Percentiles rank a stretch among this genome's conserved stretches.
Evolutionary conservation across 30 jellyfish, hydroid and myxozoan species (phyloP).

Genomic region (Mastigias papua): DNA sequence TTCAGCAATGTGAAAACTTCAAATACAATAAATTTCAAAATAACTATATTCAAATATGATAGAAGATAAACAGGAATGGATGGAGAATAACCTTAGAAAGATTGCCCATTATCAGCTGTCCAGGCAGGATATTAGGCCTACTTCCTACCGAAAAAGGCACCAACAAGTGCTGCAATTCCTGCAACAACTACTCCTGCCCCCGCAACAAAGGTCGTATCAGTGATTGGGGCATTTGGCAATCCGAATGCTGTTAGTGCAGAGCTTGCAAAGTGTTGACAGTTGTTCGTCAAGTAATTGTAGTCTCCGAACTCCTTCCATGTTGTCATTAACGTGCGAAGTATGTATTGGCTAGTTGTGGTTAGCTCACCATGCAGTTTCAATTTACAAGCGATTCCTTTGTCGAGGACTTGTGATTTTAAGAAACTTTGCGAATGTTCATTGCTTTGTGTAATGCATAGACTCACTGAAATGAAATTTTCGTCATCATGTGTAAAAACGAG

Average conservation of each 20-base stretch:
- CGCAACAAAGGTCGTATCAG: not conserved
- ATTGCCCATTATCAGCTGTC: too few relatives aligned
- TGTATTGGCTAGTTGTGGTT: not conserved
- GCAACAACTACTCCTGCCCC: not conserved
- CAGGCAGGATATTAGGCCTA: too few relatives aligned
- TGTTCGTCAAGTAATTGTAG: not conserved
- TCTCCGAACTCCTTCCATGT: not conserved
- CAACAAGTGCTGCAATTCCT: too few relatives aligned
- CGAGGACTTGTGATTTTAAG: not conserved
- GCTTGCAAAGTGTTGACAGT: not conserved
- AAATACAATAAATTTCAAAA: too few relatives aligned
- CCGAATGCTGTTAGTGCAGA: not conserved
- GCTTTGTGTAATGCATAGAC: not conserved
- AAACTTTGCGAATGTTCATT: not conserved
- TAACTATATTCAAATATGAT: too few relatives aligned
- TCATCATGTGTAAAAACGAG: constrained; percentile 9
- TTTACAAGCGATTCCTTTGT: not conserved
- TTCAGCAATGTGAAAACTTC: too few relatives aligned
- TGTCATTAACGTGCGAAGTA: not conserved
- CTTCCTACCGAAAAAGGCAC: too few relatives aligned
- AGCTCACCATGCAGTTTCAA: not conserved
- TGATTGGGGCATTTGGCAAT: not conserved
- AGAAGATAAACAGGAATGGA: too few relatives aligned
- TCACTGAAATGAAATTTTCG: not conserved
- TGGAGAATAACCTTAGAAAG: too few relatives aligned